Base-by-base conservation (phyloP, 2,888 invertebrate genomes). In the Cheilosia urbana region DNA sequence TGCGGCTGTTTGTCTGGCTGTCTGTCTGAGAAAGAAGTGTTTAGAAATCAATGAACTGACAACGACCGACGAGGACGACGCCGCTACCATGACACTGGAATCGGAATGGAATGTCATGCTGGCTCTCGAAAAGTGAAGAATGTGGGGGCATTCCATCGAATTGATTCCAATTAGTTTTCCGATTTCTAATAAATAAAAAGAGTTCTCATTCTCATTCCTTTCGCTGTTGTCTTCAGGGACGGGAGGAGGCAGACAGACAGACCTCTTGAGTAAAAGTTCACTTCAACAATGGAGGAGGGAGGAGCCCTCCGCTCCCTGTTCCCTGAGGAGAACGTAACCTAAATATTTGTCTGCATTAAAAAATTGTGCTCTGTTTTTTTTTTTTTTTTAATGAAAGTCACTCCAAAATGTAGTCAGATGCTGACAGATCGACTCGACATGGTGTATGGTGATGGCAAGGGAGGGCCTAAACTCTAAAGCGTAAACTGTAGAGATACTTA, bases 111-210 rank as follows among this genome's bases (percentile, higher is more conserved):
- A 80, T 84, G 84, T 55, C 84, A 75, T 62, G 47, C 55, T 57
- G 65, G 42, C 73, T 75, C 63, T 73, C 63, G 58, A 75, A 84
- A 79, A 69, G 65, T 71, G 65, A 84, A 57, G 84, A 84, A 71
- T 80, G 75, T 69, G 75, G 73, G 84, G 76, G 79, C 75, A 69
- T 75, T 84, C 69, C 69, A 69, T 80, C 60, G 73, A 85, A 81
- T 72, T 85, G 81, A 77, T 85, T 81, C 68, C 80, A 85, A 85
- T 85, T 81, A 85, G 76, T 81, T 81, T 85, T 72, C 76, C 66
- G 72, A 81, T 81, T 81, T 73, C 80, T 85, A 71, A 66, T 49
- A 37, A 58, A 57, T 58, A 53, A 65, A 42, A 47, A 69, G 62
- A 15, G 30, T 21, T n/a, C 19, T 7, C 1, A 21, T 13, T 37